Percentiles rank a stretch among this genome's conserved stretches.
These are phyloP conservation scores for Biston stratarius DNA, from an alignment of 2,888 invertebrate genomes.

Conservation along the genomic window DNA sequence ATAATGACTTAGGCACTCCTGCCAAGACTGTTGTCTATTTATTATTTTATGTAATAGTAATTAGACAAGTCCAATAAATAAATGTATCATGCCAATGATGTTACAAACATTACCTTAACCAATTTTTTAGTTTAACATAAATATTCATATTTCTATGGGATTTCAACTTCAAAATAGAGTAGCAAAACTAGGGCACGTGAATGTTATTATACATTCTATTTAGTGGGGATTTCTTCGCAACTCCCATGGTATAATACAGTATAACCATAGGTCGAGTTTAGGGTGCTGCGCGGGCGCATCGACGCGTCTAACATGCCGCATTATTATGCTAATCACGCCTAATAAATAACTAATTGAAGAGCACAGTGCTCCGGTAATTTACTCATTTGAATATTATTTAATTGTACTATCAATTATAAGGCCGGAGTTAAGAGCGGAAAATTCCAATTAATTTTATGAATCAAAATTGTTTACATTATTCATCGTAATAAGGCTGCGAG, in stretches of 20 bases:
- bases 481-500: conserved; percentile 31
- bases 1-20: no score
- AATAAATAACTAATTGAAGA: conserved; percentile 57
- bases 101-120: no score
- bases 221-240: conserved; percentile 6
- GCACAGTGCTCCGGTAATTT: conserved; percentile 47
- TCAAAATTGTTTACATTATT: conserved; percentile 49
- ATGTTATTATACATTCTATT: neutral
- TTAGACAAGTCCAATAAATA: no score
- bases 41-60: no score
- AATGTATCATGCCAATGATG: no score
- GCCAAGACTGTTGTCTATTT: no score
- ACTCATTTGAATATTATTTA: conserved; percentile 50
- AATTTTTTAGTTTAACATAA: no score
- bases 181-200: neutral
- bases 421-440: conserved; percentile 43
- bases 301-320: conserved; percentile 39
- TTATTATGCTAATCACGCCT: conserved; percentile 55
- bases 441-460: conserved; percentile 48
- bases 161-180: no score
- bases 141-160: no score
- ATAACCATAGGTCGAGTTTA: conserved; percentile 3
- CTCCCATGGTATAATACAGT: neutral
- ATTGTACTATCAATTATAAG: conserved; percentile 48
- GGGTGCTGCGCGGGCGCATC: conserved; percentile 25